phyloP scores from a whole-genome alignment of 1,140 invertebrate species.

The Tribolium castaneum region DNA sequence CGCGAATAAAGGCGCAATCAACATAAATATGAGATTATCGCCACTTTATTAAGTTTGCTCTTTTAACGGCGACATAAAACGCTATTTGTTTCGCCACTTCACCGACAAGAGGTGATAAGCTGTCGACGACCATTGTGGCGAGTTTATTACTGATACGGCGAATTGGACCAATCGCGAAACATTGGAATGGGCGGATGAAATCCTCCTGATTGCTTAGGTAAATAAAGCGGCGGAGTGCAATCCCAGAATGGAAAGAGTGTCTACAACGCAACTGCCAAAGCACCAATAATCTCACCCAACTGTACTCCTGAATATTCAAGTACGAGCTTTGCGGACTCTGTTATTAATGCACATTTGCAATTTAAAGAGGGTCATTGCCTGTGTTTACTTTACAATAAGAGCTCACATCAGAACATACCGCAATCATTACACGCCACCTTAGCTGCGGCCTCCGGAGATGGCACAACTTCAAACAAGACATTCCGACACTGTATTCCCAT shows the following conservation, averaged over 20 bases:
- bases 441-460: constrained; percentile 16
- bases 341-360: constrained; percentile 53
- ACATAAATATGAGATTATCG: constrained; percentile 53
- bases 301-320: constrained; percentile 48
- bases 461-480: constrained; percentile 26
- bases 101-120: constrained; percentile 13
- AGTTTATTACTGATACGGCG: constrained; percentile 6
- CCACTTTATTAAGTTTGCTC: constrained; percentile 47
- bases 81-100: constrained; percentile 47
- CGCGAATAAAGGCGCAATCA: constrained; percentile 50
- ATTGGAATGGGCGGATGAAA: neutral
- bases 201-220: constrained; percentile 17
- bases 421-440: constrained; percentile 42
- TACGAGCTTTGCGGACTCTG: constrained; percentile 41
- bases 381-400: constrained; percentile 51
- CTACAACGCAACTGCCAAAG: neutral
- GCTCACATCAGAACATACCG: constrained; percentile 38
- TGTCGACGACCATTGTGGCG: constrained; percentile 1
- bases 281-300: constrained; percentile 4
- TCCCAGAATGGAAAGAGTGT: neutral
- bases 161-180: neutral
- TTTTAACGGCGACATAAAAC: constrained; percentile 48
- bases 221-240: constrained; percentile 11
- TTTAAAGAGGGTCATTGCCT: constrained; percentile 51
- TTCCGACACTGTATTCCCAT: constrained; percentile 26